Conservation (phyloP, 2,113 vertebrate genomes). For the Oryzias celebensis region DNA sequence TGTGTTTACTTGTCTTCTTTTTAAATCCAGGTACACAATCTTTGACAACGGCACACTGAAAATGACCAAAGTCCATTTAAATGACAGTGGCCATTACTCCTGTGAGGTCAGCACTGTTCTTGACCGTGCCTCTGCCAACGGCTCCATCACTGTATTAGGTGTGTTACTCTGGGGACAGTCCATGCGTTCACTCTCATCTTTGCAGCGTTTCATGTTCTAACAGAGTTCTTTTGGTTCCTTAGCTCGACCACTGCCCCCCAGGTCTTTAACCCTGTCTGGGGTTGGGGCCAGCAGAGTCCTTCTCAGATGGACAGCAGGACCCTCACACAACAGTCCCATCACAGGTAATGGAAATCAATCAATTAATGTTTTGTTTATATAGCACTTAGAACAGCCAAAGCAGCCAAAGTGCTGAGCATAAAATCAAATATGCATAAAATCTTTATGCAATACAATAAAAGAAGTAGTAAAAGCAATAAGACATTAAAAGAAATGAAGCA, state of each 20-base stretch:
- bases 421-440: no score
- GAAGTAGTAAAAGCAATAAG: no score
- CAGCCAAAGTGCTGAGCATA: no score
- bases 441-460: no score
- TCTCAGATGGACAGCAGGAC: constrained; percentile 75
- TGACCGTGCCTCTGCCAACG: constrained; percentile 71
- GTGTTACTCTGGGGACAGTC: constrained; percentile 12
- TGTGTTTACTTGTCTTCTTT: neutral
- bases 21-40: constrained; percentile 71
- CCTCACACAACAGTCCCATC: constrained; percentile 77
- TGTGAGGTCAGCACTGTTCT: constrained; percentile 80
- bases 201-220: constrained; percentile 1
- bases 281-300: constrained; percentile 42
- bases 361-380: neutral
- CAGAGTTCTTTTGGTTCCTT: constrained; percentile 1
- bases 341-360: constrained; percentile 26
- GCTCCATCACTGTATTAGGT: constrained; percentile 83
- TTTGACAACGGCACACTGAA: constrained; percentile 69
- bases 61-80: constrained; percentile 70
- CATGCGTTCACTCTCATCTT: neutral
- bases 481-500: no score
- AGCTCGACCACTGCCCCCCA: constrained; percentile 73
- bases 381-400: no score
- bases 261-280: constrained; percentile 53
- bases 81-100: constrained; percentile 76